Base-by-base conservation (phyloP, 2,888 invertebrate species). In the Dione juno region DNA sequence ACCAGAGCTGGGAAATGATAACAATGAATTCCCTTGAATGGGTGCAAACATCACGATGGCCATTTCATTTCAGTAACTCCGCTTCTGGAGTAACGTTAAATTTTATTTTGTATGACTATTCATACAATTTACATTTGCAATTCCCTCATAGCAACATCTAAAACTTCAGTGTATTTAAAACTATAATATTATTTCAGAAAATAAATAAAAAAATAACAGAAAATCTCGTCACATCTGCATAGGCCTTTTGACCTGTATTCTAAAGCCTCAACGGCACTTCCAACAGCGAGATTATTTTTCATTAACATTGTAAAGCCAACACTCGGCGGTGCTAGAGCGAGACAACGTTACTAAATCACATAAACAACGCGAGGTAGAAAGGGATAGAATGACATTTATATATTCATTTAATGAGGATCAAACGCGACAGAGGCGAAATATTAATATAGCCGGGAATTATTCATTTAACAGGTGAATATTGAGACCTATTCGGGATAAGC, bases 221-320 rank as follows among this genome's bases (percentile, higher is more conserved):
- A 40, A 57, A 16, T 21, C 63, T 68, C 63, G 21, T 43, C 63
- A 54, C 54, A 43, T 67, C 64, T 64, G 69, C 54, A 48, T 64
- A 69, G 35, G 64, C 37, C 69, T 64, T 69, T 69, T 69, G 69
- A 69, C 69, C 69, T 69, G 63, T 64, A 69, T 69, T 53, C 63
- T 64, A 45, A 54, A 69, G 35, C 43, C 61, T 61, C 14, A 40
- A 52, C 43, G 48, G 43, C 43, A 59, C 61, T 61, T 45, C 21
- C 61, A 61, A 53, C 58, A 52, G 37, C 43, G 21, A 48, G 48
- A 64, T 69, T 64, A 64, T 69, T 69, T n/a, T 69, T 69, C 63
- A 69, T 64, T 68, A 68, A 53, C 54, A 63, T 41, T 45, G 63
- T 45, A 35, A 35, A 54, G 53, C 45, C 35, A 68, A 61, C 54